phyloP scores from a whole-genome alignment of 2,797 vertebrate species.

The Anguilla pacifica region DNA sequence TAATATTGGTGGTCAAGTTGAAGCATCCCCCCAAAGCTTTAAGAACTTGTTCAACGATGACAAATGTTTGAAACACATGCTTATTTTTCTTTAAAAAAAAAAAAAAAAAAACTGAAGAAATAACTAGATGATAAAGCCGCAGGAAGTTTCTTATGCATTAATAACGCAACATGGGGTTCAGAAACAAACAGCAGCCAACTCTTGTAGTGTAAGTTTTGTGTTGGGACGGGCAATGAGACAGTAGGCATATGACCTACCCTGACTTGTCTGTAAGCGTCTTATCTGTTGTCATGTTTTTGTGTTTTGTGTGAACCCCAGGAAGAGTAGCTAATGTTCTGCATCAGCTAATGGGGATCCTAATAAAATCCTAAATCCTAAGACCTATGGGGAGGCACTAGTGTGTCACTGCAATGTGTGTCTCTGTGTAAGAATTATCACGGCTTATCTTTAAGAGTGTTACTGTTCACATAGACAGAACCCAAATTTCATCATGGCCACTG shows the following conservation, averaged over 20 bases:
- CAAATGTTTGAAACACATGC: not conserved
- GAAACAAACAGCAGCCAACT: not conserved
- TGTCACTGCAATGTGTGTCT: not conserved
- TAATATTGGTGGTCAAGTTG: not conserved
- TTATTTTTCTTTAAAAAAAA: not conserved
- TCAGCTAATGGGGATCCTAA: too few species aligned
- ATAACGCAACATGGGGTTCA: not conserved
- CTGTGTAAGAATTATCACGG: not conserved
- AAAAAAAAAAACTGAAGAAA: too few species aligned
- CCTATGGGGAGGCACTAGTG: not conserved
- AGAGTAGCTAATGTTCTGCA: too few species aligned
- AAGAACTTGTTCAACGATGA: not conserved
- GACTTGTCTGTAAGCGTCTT: too few species aligned
- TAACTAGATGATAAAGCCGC: not conserved
- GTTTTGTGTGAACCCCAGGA: too few species aligned
- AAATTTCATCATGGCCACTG: too few species aligned
- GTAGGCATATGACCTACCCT: too few species aligned
- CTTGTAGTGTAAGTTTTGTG: not conserved
- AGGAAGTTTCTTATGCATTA: not conserved
- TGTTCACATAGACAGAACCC: too few species aligned
- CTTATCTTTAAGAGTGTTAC: not conserved
- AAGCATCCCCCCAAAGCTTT: not conserved
- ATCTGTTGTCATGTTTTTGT: too few species aligned
- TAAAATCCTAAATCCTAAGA: too few species aligned
- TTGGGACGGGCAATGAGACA: too few species aligned